Conservation (phyloP, 2,888 invertebrate genomes). For the Fragum fragum region DNA sequence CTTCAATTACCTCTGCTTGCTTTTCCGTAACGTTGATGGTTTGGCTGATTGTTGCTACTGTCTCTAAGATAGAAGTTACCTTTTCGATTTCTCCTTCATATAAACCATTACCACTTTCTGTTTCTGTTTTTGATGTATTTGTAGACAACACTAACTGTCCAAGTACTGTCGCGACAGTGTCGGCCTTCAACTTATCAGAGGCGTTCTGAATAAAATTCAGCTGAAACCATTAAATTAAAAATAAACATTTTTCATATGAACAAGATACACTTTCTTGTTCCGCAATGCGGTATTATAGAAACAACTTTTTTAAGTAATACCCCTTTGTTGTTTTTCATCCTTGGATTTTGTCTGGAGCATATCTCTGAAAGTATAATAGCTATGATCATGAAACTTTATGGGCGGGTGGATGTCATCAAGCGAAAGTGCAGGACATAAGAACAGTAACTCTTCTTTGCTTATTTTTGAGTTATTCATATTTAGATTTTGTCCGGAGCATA, state of each 20-base stretch:
- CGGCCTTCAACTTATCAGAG: neutral
- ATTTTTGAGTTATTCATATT: too few species aligned
- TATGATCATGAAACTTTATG: too few species aligned
- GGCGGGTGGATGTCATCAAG: too few species aligned
- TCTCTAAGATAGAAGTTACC: slow-evolving; percentile 41
- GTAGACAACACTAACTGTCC: neutral
- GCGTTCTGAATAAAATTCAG: neutral
- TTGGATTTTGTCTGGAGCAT: too few species aligned
- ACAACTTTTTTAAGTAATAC: neutral
- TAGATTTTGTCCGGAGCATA: too few species aligned
- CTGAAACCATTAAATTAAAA: too few species aligned
- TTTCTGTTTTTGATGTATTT: neutral
- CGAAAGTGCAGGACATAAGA: too few species aligned
- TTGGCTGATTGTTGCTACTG: slow-evolving; percentile 33
- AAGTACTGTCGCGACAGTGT: neutral
- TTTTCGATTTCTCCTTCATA: slow-evolving; percentile 41
- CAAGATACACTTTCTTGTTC: neutral
- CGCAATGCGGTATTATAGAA: too few species aligned
- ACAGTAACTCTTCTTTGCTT: too few species aligned
- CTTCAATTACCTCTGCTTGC: slow-evolving; percentile 29
- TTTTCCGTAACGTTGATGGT: slow-evolving; percentile 29
- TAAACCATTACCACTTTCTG: neutral
- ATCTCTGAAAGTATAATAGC: too few species aligned
- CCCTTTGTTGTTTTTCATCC: neutral
- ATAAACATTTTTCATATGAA: neutral